Evolutionary conservation across 1,140 invertebrate genomes (phyloP), one percentile per base, ranked within the genome.

Genomic region (Drosophila lacteicornis): DNA sequence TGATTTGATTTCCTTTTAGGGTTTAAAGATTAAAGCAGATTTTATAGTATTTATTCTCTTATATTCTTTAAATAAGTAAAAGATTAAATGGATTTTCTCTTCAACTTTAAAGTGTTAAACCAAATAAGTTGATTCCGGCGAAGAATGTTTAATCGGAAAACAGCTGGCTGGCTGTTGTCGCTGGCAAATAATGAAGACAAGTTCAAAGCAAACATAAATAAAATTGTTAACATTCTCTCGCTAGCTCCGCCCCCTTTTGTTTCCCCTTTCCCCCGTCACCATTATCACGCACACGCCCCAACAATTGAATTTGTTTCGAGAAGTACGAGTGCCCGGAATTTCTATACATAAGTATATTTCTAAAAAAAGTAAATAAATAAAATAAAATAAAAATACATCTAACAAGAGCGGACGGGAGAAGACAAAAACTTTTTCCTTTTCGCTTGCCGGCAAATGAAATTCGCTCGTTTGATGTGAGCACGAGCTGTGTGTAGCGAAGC

Each of bases 131-230:
- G 3, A 53, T 42, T 47, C 22, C 11, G 13, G 1, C 1, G 62
- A 22, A 30, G 33, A 22, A 4, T 46, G 15, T 66, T 66, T 68
- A 51, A 65, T 50, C 60, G 60, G 22, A 36, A 22, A 71, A 38
- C 51, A 61, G 69, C 43, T 60, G 69, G 73, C 55, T 40, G 36
- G 19, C 22, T 68, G 58, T 66, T 82, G 51, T 63, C 56, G 56
- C 58, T 56, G 56, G 43, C 85, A 84, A 84, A 88, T 88, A 88
- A 88, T 88, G 85, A 88, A 80, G 62, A 69, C 86, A 82, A 90
- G 85, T 90, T 90, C 85, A 90, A 90, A 90, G 85, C 86, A 80
- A 90, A 90, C 85, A 90, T 85, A 90, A 90, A 90, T 90, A 90
- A 90, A 90, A 90, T 85, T 88, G 85, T 88, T 90, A 88, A 79